These are phyloP conservation scores for Gonatopus flavifemur DNA, from an alignment of 1,140 invertebrate species.

Conservation along the genomic window DNA sequence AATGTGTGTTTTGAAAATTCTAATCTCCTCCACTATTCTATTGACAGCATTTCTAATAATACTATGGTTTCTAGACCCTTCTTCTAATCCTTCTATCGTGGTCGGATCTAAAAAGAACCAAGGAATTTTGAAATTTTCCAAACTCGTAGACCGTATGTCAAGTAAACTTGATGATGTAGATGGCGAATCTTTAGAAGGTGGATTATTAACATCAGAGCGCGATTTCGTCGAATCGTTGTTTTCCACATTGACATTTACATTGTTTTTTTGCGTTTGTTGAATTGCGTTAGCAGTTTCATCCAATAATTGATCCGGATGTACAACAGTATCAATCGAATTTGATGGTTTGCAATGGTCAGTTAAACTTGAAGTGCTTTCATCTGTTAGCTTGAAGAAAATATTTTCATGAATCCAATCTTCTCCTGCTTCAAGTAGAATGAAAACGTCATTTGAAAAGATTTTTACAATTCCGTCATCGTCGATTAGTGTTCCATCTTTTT, in stretches of 20 bases:
- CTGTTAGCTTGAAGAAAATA: too few species aligned
- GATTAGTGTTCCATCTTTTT: conserved; percentile 10
- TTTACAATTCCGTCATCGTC: neutral
- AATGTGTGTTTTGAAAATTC: neutral
- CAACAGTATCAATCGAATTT: neutral
- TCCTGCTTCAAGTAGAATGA: conserved; percentile 1
- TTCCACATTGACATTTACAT: too few species aligned
- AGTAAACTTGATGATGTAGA: too few species aligned
- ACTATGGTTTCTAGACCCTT: neutral
- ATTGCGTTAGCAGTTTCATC: neutral
- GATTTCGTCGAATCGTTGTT: too few species aligned
- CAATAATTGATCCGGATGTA: neutral
- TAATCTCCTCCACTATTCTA: neutral
- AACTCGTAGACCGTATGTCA: too few species aligned
- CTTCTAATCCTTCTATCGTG: neutral
- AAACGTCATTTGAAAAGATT: neutral
- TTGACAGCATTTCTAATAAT: neutral
- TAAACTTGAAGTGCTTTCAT: too few species aligned
- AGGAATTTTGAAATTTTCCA: conserved; percentile 6
- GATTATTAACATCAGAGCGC: too few species aligned
- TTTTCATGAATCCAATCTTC: too few species aligned
- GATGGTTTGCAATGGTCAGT: neutral
- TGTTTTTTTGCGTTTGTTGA: too few species aligned
- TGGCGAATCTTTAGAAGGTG: too few species aligned
- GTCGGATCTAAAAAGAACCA: conserved; percentile 2